phyloP scores from a whole-genome alignment of 1,140 invertebrate genomes.

The Diachasma alloeum region DNA sequence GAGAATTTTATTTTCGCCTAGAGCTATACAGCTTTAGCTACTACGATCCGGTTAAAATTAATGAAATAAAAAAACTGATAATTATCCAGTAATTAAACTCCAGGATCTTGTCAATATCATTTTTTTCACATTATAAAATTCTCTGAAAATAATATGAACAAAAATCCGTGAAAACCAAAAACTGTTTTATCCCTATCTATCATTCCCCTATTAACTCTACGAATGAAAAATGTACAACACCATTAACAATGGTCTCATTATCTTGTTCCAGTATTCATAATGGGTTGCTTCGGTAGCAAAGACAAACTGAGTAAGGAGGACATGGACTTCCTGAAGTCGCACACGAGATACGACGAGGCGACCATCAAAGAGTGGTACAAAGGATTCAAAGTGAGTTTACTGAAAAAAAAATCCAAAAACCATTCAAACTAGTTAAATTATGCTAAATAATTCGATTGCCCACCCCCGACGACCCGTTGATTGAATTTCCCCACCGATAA shows the following conservation, averaged over 20 bases:
- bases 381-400: conserved; percentile 86
- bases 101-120: too few species aligned
- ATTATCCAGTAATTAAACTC: too few species aligned
- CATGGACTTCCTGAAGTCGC: conserved; percentile 95
- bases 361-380: conserved; percentile 99
- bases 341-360: conserved; percentile 94
- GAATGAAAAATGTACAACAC: background rate
- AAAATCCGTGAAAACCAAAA: background rate
- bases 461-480: too few species aligned
- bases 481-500: too few species aligned
- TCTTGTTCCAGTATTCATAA: conserved; percentile 65
- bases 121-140: too few species aligned
- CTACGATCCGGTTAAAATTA: too few species aligned
- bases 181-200: too few species aligned
- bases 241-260: background rate
- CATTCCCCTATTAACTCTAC: too few species aligned
- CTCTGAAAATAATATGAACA: too few species aligned
- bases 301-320: conserved; percentile 95
- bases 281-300: conserved; percentile 95
- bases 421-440: background rate
- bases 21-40: too few species aligned
- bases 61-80: too few species aligned
- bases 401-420: background rate
- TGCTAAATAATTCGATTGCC: background rate
- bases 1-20: too few species aligned